phyloP scores from a whole-genome alignment of 1,140 invertebrate species.

The Sinonovacula constricta region DNA sequence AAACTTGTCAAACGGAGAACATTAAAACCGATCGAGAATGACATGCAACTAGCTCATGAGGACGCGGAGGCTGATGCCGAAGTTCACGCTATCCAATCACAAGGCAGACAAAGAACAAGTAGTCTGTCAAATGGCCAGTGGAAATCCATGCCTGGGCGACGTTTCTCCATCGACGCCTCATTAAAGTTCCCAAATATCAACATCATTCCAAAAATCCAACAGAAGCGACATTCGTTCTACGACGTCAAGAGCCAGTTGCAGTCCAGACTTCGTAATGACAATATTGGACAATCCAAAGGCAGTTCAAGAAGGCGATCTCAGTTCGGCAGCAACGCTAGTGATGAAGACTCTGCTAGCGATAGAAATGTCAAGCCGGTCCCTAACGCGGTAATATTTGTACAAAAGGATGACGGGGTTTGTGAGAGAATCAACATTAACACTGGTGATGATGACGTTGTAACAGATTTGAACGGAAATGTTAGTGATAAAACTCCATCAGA shows the following conservation, averaged over 20 bases:
- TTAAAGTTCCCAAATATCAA: background rate
- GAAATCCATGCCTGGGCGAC: background rate
- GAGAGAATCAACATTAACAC: background rate
- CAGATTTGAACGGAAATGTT: background rate
- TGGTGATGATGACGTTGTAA: background rate
- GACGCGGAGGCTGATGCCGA: background rate
- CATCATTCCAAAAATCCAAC: background rate
- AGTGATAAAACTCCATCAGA: background rate
- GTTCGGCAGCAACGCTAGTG: background rate
- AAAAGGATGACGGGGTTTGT: background rate
- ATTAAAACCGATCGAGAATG: background rate
- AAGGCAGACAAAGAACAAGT: no score
- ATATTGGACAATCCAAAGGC: background rate
- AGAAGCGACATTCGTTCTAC: background rate
- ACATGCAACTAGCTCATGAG: background rate
- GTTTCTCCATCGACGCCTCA: background rate
- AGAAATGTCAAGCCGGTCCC: conserved; percentile 21
- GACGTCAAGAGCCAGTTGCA: background rate
- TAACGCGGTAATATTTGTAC: conserved; percentile 34
- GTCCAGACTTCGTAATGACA: background rate
- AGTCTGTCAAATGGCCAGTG: no score
- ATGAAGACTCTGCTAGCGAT: no score
- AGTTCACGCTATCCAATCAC: background rate
- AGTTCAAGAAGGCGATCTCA: background rate
- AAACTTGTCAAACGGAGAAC: background rate